A percentile compares a stretch with the other conserved stretches of the same genome.
Evolutionary conservation across 2,888 invertebrate genomes (phyloP).

Genomic region (Spodoptera littoralis): DNA sequence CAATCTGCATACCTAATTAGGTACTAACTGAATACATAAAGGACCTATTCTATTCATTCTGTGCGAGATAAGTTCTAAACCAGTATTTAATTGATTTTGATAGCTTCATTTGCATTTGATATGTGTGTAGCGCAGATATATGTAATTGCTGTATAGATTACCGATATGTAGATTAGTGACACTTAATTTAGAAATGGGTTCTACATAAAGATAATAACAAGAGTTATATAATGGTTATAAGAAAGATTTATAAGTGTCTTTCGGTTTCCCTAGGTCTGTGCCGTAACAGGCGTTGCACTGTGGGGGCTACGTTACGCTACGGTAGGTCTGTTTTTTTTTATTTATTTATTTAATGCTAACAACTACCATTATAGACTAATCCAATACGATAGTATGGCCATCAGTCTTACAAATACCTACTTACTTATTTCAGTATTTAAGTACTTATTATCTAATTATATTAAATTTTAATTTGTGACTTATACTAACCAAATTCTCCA

Average conservation of each 20-base stretch:
- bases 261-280: too few relatives aligned
- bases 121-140: slow-evolving; percentile 3
- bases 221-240: not conserved
- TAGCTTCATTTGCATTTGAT: slow-evolving; percentile 9
- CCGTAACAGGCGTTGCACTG: too few relatives aligned
- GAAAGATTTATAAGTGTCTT: not conserved
- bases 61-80: slow-evolving; percentile 13
- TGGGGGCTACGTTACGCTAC: too few relatives aligned
- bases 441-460: too few relatives aligned
- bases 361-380: too few relatives aligned
- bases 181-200: slow-evolving; percentile 8
- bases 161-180: not conserved
- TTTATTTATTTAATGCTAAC: too few relatives aligned
- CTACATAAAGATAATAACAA: not conserved
- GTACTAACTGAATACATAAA: slow-evolving; percentile 10
- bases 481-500: too few relatives aligned
- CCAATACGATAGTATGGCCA: too few relatives aligned
- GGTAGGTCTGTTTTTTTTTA: too few relatives aligned
- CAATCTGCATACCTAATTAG: slow-evolving; percentile 1
- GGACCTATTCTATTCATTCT: not conserved
- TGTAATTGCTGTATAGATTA: slow-evolving; percentile 9
- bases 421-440: too few relatives aligned
- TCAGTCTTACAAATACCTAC: too few relatives aligned
- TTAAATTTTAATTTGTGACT: too few relatives aligned
- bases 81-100: slow-evolving; percentile 26